These are phyloP conservation scores for Galbula dea DNA, from an alignment of 2,113 vertebrate genomes.

Conservation along the genomic window DNA sequence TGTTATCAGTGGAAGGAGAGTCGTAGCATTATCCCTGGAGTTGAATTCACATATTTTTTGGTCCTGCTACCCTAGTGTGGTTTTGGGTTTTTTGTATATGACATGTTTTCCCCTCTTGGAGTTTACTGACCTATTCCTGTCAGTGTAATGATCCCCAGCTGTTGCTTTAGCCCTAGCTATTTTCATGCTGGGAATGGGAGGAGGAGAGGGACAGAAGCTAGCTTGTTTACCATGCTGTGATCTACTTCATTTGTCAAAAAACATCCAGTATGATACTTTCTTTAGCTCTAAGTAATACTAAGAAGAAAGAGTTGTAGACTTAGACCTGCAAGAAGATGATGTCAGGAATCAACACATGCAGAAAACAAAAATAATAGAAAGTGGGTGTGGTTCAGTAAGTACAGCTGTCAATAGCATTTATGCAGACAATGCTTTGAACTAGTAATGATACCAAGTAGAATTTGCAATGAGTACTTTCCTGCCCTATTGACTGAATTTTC, in stretches of 20 bases:
- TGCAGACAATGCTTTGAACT: slow-evolving; percentile 48
- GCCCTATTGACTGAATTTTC: slow-evolving; percentile 2
- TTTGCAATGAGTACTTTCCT: neutral
- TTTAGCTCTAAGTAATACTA: neutral
- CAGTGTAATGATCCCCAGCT: slow-evolving; percentile 77
- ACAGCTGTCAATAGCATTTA: slow-evolving; percentile 40
- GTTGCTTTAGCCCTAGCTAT: slow-evolving; percentile 70
- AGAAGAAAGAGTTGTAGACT: neutral
- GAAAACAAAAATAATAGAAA: neutral
- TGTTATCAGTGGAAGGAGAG: neutral
- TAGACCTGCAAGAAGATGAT: neutral
- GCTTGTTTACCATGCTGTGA: slow-evolving; percentile 27
- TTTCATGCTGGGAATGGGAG: slow-evolving; percentile 54
- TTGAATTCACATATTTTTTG: slow-evolving; percentile 2
- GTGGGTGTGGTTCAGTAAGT: neutral
- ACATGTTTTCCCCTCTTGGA: slow-evolving; percentile 57
- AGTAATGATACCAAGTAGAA: slow-evolving; percentile 15
- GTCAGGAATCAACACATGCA: neutral
- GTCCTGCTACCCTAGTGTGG: slow-evolving; percentile 54
- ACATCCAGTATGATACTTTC: neutral
- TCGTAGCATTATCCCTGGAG: neutral
- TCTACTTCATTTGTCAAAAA: slow-evolving; percentile 25
- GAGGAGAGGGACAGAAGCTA: slow-evolving; percentile 23
- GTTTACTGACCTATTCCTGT: slow-evolving; percentile 77
- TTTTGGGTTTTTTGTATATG: slow-evolving; percentile 58